Base-by-base conservation (phyloP, 2,113 vertebrate species). In the Ceratotherium simum region DNA sequence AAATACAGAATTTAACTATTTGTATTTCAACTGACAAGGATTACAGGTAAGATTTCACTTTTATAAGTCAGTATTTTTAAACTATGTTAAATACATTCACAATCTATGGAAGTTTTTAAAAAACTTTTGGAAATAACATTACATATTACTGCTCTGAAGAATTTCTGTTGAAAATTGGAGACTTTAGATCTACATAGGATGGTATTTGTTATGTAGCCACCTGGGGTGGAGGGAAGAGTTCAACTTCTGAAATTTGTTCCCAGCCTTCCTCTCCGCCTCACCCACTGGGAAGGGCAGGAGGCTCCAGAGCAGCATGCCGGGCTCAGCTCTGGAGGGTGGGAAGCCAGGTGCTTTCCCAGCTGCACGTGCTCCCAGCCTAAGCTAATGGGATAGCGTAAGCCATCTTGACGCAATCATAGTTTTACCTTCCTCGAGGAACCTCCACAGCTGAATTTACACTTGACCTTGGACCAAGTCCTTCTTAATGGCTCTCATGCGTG, bases 61-160 rank as follows among this genome's bases (percentile, higher is more conserved):
- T 69, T 12, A 65, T 70, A 54, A 91, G 42, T 64, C 29, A 51
- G 3, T 78, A 36, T 9, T 62, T 95, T 92, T 84, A 29, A 70
- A 67, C 7, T 36, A 33, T 69, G 88, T 95, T 81, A 84, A 95
- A 87, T 65, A 20, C 23, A 70, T 27, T 64, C 81, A 67, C 14
- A 25, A 48, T 86, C 51, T 65, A 11, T 13, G 42, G 33, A 42
- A 17, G 18, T 81, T 73, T 69, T 58, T 18, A 17, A 7, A 42
- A 42, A 62, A 48, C 78, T 64, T 93, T 91, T n/a, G 21, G 18
- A 75, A 75, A 23, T 79, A 18, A 33, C 29, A 25, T 36, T 36
- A 64, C 25, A 23, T 54, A 86, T 17, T 8, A 20, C 3, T 9
- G 48, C 89, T 97, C 93, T 97, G 97, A 95, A 94, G 89, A 92